Base-by-base conservation (phyloP, 1,140 invertebrate genomes). In the Anoplolepis gracilipes region DNA sequence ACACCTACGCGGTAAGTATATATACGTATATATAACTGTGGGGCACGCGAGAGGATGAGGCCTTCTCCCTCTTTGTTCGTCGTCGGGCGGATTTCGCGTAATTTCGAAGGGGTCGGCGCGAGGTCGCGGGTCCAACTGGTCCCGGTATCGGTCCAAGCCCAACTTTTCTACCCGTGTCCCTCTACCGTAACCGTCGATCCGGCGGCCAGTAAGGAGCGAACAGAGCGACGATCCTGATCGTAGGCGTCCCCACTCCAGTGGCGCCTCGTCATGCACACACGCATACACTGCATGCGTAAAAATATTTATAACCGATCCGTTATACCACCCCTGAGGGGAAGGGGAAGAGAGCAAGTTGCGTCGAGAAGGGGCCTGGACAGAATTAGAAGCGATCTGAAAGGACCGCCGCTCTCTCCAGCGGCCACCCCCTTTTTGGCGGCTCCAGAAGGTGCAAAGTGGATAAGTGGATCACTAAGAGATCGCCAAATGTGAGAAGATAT, bases 221-320 rank as follows among this genome's bases (percentile, higher is more conserved):
- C n/a, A 42, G 46, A 49, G n/a, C 16, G n/a, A 7, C 85, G 65
- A 86, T 72, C 77, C 69, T 85, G 75, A 78, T 64, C 85, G 59
- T 85, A 16, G 57, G 55, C 89, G 53, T 88, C 87, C 90, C 92
- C 87, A 88, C 89, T 85, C 86, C 87, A 87, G 86, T 65, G 36
- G 33, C 67, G 73, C 64, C 73, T 84, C 85, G 36, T 36, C 11
- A 64, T 13, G 13, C 42, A 46, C 13, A 49, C 13, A 49, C 46
- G 16, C 46, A 49, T 16, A 5, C 46, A 5, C 84, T 92, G 91
- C 59, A 72, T 11, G 42, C 22, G 53, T 82, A 93, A 93, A 94
- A 94, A 94, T 94, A 94, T 94, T 95, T 94, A 94, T 94, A 94
- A 94, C 94, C 92, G 91, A 93, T 93, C 92, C 42, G 55, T 11